Base-by-base conservation (phyloP, 2,113 vertebrate genomes). In the Chamaetylas fuelleborni region DNA sequence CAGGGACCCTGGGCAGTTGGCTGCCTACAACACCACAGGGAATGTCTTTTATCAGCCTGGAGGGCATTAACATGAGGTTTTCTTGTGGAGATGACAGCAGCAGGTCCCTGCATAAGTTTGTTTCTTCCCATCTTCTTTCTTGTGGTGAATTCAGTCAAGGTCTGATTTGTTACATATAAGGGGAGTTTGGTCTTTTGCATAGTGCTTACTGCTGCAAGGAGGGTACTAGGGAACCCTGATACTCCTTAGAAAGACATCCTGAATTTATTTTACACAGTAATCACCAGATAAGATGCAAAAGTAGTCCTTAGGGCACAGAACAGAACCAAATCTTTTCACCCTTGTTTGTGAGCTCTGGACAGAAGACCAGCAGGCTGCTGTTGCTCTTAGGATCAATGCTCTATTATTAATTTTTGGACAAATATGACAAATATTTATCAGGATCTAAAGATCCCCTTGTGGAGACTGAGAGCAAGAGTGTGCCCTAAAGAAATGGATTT, bases 1-100 rank as follows among this genome's bases (percentile, higher is more conserved):
- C 82, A 58, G 43, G 50, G 29, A 45, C 50, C 38, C 38, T 0
- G 0, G 1, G 2, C 67, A 48, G 53, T 1, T 82, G 81, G 71
- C 81, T 84, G 78, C 60, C 69, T 69, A 56, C 45, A 66, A 4
- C 2, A 2, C 51, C 1, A 0, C 51, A 54, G 81, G 58, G 50
- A 91, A 90, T 70, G 50, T 33, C 81, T 86, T 76, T 88, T 60
- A 40, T 73, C 71, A 43, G 47, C 22, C 0, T 80, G 54, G 19
- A 62, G 42, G 60, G 7, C 48, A 38, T 40, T 74, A 23, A 48
- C 5, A 10, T 1, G 8, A 19, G 38, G n/a, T 66, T 91, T 78
- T 38, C 67, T 43, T 10, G 11, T n/a, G 56, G 56, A 83, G 51
- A 58, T 66, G 79, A 80, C 67, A 93, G 81, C 12, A 7, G 20